Evolutionary conservation across 2,888 invertebrate species (phyloP).

Genomic region (Spodoptera exigua): DNA sequence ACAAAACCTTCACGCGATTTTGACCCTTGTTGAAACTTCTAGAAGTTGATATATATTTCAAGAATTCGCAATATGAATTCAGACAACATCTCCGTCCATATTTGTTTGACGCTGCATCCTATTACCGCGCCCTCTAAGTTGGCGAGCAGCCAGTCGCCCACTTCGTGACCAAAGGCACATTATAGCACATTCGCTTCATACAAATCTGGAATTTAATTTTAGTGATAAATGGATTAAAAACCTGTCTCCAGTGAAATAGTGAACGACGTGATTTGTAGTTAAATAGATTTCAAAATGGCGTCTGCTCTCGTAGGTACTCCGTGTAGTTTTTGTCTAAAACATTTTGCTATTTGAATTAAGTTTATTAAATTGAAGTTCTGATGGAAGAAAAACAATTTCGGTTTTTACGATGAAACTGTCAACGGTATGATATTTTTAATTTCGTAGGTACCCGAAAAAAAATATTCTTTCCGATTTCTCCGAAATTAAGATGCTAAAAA

Average conservation of each 20-base stretch:
- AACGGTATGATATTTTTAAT: no score
- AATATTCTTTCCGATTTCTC: no score
- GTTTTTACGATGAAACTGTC: no score
- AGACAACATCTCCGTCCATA: slow-evolving; percentile 38
- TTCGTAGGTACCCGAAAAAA: no score
- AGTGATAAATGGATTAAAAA: slow-evolving; percentile 70
- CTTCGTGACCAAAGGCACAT: slow-evolving; percentile 56
- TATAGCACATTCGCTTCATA: slow-evolving; percentile 50
- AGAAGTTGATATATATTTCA: slow-evolving; percentile 19
- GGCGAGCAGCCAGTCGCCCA: slow-evolving; percentile 58
- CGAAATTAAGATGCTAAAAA: no score
- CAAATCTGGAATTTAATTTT: slow-evolving; percentile 59
- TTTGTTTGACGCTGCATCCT: slow-evolving; percentile 53
- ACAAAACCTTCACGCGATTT: slow-evolving; percentile 24
- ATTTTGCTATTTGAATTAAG: slow-evolving; percentile 18
- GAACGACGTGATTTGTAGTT: slow-evolving; percentile 47
- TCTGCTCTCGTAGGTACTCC: slow-evolving; percentile 11
- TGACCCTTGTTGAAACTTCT: slow-evolving; percentile 10
- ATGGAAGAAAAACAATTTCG: slow-evolving; percentile 4
- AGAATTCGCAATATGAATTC: slow-evolving; percentile 40
- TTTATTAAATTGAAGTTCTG: background rate
- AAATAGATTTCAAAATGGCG: slow-evolving; percentile 29
- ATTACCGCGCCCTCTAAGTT: slow-evolving; percentile 45
- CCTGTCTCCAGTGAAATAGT: slow-evolving; percentile 54
- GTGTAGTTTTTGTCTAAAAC: slow-evolving; percentile 22